Conservation (phyloP, 2,888 invertebrate species). For the Masnerella sp. region DNA sequence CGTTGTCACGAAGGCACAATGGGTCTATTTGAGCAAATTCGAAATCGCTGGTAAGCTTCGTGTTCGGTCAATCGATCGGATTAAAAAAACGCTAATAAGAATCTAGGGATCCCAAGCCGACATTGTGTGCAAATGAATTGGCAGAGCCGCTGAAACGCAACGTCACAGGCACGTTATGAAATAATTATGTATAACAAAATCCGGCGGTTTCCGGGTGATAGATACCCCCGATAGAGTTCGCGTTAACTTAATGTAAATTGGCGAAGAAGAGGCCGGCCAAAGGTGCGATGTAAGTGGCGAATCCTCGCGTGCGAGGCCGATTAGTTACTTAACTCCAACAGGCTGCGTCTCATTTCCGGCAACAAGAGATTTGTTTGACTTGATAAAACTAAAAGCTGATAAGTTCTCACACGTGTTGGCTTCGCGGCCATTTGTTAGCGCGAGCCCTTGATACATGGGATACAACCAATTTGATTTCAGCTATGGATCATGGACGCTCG, state of each 20-base stretch:
- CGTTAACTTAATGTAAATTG: slow-evolving; percentile 59
- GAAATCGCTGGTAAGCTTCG: slow-evolving; percentile 40
- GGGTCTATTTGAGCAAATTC: slow-evolving; percentile 37
- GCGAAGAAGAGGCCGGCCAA: slow-evolving; percentile 28
- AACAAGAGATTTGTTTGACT: slow-evolving; percentile 63
- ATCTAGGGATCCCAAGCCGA: background rate
- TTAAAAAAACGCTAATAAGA: slow-evolving; percentile 29
- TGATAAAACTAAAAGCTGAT: slow-evolving; percentile 63
- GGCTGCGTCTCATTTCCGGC: slow-evolving; percentile 61
- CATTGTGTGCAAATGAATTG: too few species aligned
- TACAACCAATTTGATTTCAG: slow-evolving; percentile 60
- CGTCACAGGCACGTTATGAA: too few species aligned
- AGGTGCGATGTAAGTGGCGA: slow-evolving; percentile 57
- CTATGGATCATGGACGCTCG: slow-evolving; percentile 55
- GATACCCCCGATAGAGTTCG: slow-evolving; percentile 32
- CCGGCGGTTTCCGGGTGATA: slow-evolving; percentile 45
- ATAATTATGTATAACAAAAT: slow-evolving; percentile 36
- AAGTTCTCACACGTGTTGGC: slow-evolving; percentile 61
- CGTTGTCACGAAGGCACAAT: slow-evolving; percentile 45
- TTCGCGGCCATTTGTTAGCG: slow-evolving; percentile 58
- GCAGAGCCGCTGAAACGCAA: too few species aligned
- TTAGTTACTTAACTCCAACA: slow-evolving; percentile 62
- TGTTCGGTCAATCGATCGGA: slow-evolving; percentile 35
- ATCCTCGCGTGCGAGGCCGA: slow-evolving; percentile 61
- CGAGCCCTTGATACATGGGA: slow-evolving; percentile 60